Conservation (phyloP, 92 coral and sea anemone species). For the Meandrina meandrites region DNA sequence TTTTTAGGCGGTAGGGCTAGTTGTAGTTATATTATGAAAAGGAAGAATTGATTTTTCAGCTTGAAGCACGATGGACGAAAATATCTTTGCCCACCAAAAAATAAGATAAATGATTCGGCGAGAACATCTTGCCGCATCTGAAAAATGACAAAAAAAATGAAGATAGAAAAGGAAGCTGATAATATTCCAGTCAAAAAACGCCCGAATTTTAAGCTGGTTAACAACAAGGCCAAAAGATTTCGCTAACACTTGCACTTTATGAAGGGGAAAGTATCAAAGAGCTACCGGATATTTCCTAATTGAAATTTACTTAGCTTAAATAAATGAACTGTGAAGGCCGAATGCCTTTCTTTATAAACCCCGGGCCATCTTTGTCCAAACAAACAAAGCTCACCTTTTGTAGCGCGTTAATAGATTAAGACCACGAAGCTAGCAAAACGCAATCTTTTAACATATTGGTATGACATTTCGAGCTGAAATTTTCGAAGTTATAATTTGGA, state of each 20-base stretch:
- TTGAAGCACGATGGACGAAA: not conserved
- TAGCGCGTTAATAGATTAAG: conserved; percentile 59
- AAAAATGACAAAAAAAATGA: not conserved
- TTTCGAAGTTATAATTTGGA: conserved; percentile 21
- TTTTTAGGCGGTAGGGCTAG: not conserved
- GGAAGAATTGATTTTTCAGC: not conserved
- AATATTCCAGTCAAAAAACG: not conserved
- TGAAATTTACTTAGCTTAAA: conserved; percentile 77
- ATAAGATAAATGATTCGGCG: not conserved
- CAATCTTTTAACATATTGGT: conserved; percentile 44
- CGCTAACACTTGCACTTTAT: conserved; percentile 42
- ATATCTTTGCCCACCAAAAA: not conserved
- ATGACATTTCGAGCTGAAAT: conserved; percentile 41
- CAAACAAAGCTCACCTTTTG: conserved; percentile 71
- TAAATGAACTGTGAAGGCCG: conserved; percentile 71
- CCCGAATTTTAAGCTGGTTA: not conserved
- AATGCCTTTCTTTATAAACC: conserved; percentile 64
- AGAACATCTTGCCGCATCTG: not conserved
- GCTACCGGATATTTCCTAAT: conserved; percentile 75
- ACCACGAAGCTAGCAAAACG: conserved; percentile 44
- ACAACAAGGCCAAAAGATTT: conserved; percentile 17
- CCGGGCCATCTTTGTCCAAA: conserved; percentile 69
- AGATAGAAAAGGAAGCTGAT: not conserved
- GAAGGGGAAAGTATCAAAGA: conserved; percentile 38
- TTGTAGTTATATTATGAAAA: not conserved